phyloP scores from a whole-genome alignment of 2,888 invertebrate species.

The Amiota communis region DNA sequence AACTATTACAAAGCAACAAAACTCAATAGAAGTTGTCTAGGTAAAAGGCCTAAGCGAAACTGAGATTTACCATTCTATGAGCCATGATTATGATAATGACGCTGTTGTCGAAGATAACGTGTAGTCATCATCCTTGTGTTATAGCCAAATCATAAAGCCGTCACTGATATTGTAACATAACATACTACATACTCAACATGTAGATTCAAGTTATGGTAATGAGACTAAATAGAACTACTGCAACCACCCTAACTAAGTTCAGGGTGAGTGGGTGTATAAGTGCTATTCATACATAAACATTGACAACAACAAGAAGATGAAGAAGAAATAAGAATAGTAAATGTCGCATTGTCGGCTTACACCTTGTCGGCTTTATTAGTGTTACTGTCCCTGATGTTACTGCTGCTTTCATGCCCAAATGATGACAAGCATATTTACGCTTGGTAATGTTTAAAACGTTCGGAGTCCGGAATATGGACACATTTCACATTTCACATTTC shows the following conservation, averaged over 20 bases:
- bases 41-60: conserved; percentile 55
- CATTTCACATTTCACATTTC: conserved; percentile 29
- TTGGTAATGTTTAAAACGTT: conserved; percentile 46
- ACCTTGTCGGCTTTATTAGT: conserved; percentile 7
- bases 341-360: conserved; percentile 23
- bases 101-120: conserved; percentile 36
- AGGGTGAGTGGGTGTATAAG: neutral
- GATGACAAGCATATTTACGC: conserved; percentile 66
- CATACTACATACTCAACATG: conserved; percentile 53
- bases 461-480: neutral
- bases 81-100: conserved; percentile 42
- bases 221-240: conserved; percentile 52
- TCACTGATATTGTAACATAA: conserved; percentile 9
- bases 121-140: neutral
- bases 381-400: conserved; percentile 11
- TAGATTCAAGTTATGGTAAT: conserved; percentile 58
- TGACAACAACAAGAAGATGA: conserved; percentile 8
- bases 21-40: too few relatives aligned
- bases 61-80: conserved; percentile 60
- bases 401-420: conserved; percentile 59
- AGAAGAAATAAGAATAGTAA: conserved; percentile 21
- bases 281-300: conserved; percentile 8
- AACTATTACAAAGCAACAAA: too few relatives aligned
- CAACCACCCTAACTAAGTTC: neutral
- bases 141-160: conserved; percentile 1